Conservation (phyloP, 2,888 invertebrate genomes). For the Lasioglossum morio region DNA sequence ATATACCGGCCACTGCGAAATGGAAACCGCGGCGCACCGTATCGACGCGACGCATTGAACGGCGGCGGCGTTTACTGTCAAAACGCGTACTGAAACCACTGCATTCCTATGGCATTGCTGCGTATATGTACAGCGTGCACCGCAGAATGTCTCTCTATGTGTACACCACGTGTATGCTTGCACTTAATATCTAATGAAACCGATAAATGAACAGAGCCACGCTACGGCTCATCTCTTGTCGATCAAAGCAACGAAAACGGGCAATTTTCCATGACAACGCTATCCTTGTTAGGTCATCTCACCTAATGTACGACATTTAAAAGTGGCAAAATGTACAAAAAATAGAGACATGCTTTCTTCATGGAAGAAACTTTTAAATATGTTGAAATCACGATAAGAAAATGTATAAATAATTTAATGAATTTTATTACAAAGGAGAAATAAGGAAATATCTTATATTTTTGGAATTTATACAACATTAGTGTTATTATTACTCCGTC, state of each 20-base stretch:
- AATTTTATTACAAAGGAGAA: not conserved
- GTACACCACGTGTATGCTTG: not conserved
- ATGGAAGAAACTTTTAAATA: not conserved
- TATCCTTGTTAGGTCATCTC: not conserved
- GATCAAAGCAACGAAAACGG: not conserved
- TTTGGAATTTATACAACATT: not conserved
- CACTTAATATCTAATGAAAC: constrained; percentile 33
- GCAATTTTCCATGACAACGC: not conserved
- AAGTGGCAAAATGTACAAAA: not conserved
- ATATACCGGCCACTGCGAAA: constrained; percentile 31
- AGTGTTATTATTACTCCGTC: not conserved
- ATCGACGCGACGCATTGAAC: constrained; percentile 38
- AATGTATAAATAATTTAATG: not conserved
- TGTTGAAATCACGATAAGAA: not conserved
- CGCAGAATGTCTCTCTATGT: constrained; percentile 18
- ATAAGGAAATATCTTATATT: not conserved
- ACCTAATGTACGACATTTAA: not conserved
- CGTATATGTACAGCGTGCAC: constrained; percentile 20
- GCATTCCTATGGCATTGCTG: constrained; percentile 42
- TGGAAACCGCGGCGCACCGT: constrained; percentile 41
- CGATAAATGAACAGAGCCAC: constrained; percentile 29
- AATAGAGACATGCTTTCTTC: not conserved
- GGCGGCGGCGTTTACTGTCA: constrained; percentile 37
- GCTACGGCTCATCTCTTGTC: not conserved
- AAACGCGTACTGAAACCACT: constrained; percentile 36